A percentile compares a stretch with the other conserved stretches of the same genome.
Evolutionary conservation across 2,113 vertebrate genomes (phyloP).

Genomic region (Syngnathus scovelli): DNA sequence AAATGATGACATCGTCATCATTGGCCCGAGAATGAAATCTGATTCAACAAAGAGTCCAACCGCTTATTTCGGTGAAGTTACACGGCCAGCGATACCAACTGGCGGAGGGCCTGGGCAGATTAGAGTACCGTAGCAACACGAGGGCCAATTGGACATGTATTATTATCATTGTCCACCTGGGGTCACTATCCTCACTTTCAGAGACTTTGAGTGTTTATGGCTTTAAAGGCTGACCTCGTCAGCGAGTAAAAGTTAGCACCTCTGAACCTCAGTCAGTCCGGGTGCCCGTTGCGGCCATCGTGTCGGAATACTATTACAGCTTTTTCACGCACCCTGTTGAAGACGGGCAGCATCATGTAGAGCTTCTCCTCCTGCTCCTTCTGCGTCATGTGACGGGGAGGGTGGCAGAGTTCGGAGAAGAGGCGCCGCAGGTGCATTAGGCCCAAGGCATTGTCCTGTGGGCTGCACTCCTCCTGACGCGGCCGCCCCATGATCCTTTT

Average conservation of each 20-base stretch:
- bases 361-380: slow-evolving; percentile 99
- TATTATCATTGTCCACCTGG: too few relatives aligned
- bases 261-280: neutral
- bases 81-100: too few relatives aligned
- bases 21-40: too few relatives aligned
- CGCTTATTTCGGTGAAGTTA: too few relatives aligned
- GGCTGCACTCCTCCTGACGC: slow-evolving; percentile 95
- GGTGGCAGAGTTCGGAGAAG: slow-evolving; percentile 94
- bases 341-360: slow-evolving; percentile 98
- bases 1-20: too few relatives aligned
- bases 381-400: slow-evolving; percentile 96
- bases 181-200: too few relatives aligned
- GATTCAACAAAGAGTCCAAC: too few relatives aligned
- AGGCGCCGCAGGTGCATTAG: slow-evolving; percentile 97
- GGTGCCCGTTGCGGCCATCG: neutral
- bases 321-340: slow-evolving; percentile 83
- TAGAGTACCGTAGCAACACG: too few relatives aligned
- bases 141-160: too few relatives aligned
- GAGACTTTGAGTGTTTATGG: too few relatives aligned
- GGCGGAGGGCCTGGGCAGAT: too few relatives aligned
- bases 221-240: too few relatives aligned
- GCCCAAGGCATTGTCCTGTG: slow-evolving; percentile 94
- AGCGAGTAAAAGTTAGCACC: neutral
- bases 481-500: slow-evolving; percentile 99
- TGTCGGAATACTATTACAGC: neutral